A percentile compares a stretch with the other conserved stretches of the same genome.
These are phyloP conservation scores for Melanostoma scalare DNA, from an alignment of 2,888 invertebrate genomes.

Conservation along the genomic window DNA sequence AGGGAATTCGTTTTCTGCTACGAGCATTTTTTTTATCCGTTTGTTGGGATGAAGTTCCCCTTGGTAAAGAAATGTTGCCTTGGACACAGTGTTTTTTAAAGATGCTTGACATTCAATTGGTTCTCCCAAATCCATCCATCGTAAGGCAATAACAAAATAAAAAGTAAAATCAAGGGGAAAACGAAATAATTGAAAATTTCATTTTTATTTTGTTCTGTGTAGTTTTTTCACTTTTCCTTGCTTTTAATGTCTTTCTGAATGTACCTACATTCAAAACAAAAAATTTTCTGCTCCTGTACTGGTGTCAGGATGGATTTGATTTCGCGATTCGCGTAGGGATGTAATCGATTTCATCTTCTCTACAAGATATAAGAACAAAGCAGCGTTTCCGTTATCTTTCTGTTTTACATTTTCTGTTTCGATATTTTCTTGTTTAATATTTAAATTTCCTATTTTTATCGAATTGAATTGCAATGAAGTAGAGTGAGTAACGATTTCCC, in stretches of 20 bases:
- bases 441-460: slow-evolving; percentile 53
- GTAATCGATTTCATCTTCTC: slow-evolving; percentile 54
- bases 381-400: slow-evolving; percentile 27
- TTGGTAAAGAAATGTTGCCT: slow-evolving; percentile 26
- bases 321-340: slow-evolving; percentile 42
- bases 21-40: slow-evolving; percentile 10
- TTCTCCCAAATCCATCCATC: slow-evolving; percentile 45
- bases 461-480: slow-evolving; percentile 40
- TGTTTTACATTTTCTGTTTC: slow-evolving; percentile 13
- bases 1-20: slow-evolving; percentile 16
- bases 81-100: slow-evolving; percentile 55
- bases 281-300: slow-evolving; percentile 42
- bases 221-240: slow-evolving; percentile 25
- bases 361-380: slow-evolving; percentile 39
- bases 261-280: slow-evolving; percentile 34
- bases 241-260: slow-evolving; percentile 19
- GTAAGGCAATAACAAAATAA: slow-evolving; percentile 12
- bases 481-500: slow-evolving; percentile 26
- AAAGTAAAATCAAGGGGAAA: slow-evolving; percentile 47
- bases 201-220: slow-evolving; percentile 31
- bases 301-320: slow-evolving; percentile 34
- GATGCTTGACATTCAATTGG: slow-evolving; percentile 66
- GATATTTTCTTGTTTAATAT: slow-evolving; percentile 36
- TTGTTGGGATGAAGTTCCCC: slow-evolving; percentile 14
- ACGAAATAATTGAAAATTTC: slow-evolving; percentile 68